These are phyloP conservation scores for Bellardia pandia DNA, from an alignment of 2,888 invertebrate species.

Conservation along the genomic window DNA sequence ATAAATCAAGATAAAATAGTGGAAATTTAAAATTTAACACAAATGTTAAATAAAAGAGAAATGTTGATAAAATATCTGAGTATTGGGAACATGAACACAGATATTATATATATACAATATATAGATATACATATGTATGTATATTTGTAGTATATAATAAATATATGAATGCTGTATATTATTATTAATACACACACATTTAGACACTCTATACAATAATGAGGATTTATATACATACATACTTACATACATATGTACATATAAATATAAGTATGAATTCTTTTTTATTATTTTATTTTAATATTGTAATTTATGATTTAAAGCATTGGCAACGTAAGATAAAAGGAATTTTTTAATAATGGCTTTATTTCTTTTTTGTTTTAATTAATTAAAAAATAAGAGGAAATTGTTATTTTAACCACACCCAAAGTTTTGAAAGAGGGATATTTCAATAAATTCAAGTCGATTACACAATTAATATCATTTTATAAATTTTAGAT, in stretches of 20 bases:
- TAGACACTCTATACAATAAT: constrained; percentile 54
- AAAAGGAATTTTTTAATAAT: constrained; percentile 68
- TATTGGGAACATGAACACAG: constrained; percentile 61
- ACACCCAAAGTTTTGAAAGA: constrained; percentile 57
- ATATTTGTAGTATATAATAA: not conserved
- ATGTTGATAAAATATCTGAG: constrained; percentile 70
- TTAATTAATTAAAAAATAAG: constrained; percentile 41
- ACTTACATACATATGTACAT: not conserved
- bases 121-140: not conserved
- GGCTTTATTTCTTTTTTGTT: constrained; percentile 49
- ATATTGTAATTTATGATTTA: constrained; percentile 71
- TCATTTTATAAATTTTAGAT: not conserved
- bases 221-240: constrained; percentile 54
- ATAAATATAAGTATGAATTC: not conserved
- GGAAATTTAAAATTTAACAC: constrained; percentile 70
- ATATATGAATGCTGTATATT: constrained; percentile 12
- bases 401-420: constrained; percentile 63
- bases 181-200: constrained; percentile 37
- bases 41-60: constrained; percentile 70
- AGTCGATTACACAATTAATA: not conserved
- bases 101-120: not conserved
- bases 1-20: constrained; percentile 73
- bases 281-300: constrained; percentile 57
- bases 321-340: constrained; percentile 66
- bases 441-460: constrained; percentile 32